These are phyloP conservation scores for Elanoides forficatus DNA, from an alignment of 2,113 vertebrate genomes.

Conservation along the genomic window DNA sequence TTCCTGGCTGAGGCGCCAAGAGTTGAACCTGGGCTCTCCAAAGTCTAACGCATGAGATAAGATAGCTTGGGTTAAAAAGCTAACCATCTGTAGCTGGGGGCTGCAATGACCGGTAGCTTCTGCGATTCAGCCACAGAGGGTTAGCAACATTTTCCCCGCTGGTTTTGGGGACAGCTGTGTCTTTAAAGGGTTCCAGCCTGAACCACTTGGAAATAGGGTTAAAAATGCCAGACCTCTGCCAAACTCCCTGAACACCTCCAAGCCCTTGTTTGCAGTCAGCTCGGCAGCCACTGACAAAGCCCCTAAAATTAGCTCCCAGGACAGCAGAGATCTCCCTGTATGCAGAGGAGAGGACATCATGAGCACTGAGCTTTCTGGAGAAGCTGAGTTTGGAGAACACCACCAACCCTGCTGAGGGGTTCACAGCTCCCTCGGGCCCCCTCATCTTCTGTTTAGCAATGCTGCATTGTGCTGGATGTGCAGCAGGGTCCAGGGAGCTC, in stretches of 20 bases:
- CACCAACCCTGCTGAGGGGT: rapidly evolving
- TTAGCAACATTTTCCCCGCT: background rate
- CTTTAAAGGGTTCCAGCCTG: background rate
- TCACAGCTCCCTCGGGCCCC: background rate
- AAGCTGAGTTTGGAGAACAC: background rate
- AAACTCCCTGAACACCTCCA: background rate
- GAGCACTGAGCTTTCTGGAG: background rate
- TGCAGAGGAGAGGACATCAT: background rate
- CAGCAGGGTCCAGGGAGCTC: background rate
- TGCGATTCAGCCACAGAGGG: rapidly evolving
- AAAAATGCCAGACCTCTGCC: background rate
- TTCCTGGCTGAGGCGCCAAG: conserved; percentile 39
- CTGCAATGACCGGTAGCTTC: background rate
- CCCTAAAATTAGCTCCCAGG: background rate
- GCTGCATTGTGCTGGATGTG: background rate
- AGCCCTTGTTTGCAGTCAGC: background rate
- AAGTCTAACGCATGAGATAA: conserved; percentile 24
- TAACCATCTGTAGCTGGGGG: conserved; percentile 8
- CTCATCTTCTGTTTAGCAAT: background rate
- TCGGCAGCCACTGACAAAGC: background rate
- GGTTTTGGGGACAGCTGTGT: background rate
- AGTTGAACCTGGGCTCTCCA: background rate
- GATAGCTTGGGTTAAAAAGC: conserved; percentile 45
- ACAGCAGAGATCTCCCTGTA: background rate
- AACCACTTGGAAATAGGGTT: background rate